Conservation (phyloP, 2,113 vertebrate genomes). For the Sterna hirundo region DNA sequence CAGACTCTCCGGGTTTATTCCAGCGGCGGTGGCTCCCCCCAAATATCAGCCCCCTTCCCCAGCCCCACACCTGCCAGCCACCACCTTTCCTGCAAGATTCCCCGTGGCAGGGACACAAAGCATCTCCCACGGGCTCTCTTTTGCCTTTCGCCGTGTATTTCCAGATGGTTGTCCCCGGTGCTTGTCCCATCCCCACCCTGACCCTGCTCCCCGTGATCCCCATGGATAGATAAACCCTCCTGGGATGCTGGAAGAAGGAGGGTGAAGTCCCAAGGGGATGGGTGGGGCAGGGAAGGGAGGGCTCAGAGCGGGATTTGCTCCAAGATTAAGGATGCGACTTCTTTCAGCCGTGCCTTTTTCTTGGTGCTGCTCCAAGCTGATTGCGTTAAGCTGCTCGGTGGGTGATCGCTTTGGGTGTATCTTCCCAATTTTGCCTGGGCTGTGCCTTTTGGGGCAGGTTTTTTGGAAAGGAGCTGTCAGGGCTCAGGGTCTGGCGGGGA, state of each 20-base stretch:
- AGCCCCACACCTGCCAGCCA: fast-evolving
- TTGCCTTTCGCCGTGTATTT: background rate
- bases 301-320: background rate
- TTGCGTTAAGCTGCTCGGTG: fast-evolving
- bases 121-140: fast-evolving
- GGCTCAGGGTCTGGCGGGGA: fast-evolving
- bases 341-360: background rate
- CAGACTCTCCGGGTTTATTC: fast-evolving
- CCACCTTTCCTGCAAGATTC: no score
- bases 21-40: fast-evolving
- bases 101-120: fast-evolving
- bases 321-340: background rate
- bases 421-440: background rate
- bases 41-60: fast-evolving
- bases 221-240: background rate
- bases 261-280: background rate
- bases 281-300: background rate
- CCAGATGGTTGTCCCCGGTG: fast-evolving
- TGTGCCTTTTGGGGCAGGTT: background rate
- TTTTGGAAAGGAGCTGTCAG: background rate
- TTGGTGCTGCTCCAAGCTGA: background rate
- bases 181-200: background rate
- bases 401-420: fast-evolving
- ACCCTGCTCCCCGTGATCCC: background rate
- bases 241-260: background rate